Base-by-base conservation (phyloP, 2,888 invertebrate species). In the Euplagia quadripunctaria region DNA sequence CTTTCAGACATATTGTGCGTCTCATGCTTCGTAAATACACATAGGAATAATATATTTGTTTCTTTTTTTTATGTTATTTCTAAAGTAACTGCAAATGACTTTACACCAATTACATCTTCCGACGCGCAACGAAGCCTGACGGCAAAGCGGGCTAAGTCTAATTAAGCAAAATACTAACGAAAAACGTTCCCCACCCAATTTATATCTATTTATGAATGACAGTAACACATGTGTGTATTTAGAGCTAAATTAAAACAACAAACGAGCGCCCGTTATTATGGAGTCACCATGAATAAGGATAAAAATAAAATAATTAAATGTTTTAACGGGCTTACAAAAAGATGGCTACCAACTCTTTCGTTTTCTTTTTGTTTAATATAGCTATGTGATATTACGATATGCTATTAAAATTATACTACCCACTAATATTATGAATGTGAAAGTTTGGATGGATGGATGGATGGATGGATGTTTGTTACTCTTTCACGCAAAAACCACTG, bases 181-280 rank as follows among this genome's bases (percentile, higher is more conserved):
- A 83, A 80, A 82, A 78, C 77, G 77, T 61, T 85, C 83, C 80
- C 80, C 87, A 87, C 87, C 85, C 75, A 83, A 83, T 83, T 83
- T 81, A 84, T 83, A 83, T 84, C 83, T 83, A 88, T 89, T 89
- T 89, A 89, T 81, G 82, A 84, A 85, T 82, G 86, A 87, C 86
- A 87, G 80, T 86, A 82, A 84, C 85, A 87, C 85, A 87, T 84
- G 85, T 83, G 85, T 87, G 89, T 88, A 86, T 87, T 87, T 88
- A 90, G 88, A 88, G 89, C 86, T 87, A 89, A 90, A 91, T 90
- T 90, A 89, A 87, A 88, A 86, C 86, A 84, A 87, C 87, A 88
- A 86, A 89, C 82, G 85, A 87, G 79, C 78, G 75, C 71, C 80
- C 82, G 82, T 82, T 82, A 84, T 85, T 85, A 71, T 78, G 68